These are phyloP conservation scores for Pollachius pollachius DNA, from an alignment of 2,113 vertebrate genomes.

Conservation along the genomic window DNA sequence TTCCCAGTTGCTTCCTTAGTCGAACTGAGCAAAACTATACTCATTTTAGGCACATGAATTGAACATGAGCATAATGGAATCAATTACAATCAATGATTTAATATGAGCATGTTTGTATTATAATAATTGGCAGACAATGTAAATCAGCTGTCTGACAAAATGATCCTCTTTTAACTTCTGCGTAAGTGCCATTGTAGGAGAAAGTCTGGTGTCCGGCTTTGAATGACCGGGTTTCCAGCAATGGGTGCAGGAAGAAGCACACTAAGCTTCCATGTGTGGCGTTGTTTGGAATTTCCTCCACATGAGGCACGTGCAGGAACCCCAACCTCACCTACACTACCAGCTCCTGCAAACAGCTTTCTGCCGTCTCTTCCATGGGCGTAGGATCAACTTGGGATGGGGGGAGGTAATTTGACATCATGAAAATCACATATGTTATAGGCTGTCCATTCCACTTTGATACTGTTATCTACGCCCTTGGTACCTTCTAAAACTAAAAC, in stretches of 20 bases:
- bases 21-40: too few relatives aligned
- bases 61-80: too few relatives aligned
- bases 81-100: background rate
- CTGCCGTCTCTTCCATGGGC: too few relatives aligned
- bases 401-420: too few relatives aligned
- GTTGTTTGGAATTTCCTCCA: conserved; percentile 91
- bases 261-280: conserved; percentile 85
- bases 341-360: conserved; percentile 76
- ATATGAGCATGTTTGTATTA: background rate
- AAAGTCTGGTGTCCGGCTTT: conserved; percentile 81
- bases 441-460: too few relatives aligned
- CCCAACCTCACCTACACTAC: conserved; percentile 96
- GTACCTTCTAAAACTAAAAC: background rate
- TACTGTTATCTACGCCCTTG: background rate
- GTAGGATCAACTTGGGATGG: too few relatives aligned
- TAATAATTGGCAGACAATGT: background rate
- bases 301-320: conserved; percentile 89
- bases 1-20: too few relatives aligned
- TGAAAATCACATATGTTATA: too few relatives aligned
- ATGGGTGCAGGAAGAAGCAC: conserved; percentile 90
- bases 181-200: conserved; percentile 82
- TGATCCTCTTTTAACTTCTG: conserved; percentile 47
- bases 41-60: too few relatives aligned
- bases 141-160: background rate
- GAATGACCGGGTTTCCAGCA: conserved; percentile 59